phyloP scores from a whole-genome alignment of 2,888 invertebrate genomes.

The Lamellibrachia satsuma region DNA sequence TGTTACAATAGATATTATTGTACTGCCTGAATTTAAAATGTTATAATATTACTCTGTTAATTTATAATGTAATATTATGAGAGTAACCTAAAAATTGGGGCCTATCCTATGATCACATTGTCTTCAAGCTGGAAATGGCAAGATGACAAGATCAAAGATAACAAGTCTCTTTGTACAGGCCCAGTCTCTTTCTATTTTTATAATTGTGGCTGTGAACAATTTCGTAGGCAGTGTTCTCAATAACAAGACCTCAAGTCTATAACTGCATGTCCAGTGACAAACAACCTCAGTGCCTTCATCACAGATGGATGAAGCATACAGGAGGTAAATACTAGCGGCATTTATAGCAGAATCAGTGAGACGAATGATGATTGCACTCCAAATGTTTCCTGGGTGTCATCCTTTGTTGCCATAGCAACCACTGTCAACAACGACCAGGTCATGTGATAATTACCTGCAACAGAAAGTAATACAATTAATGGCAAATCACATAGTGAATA shows the following conservation, averaged over 20 bases:
- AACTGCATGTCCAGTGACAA: not conserved
- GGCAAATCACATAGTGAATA: not conserved
- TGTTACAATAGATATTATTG: not conserved
- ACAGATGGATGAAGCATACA: not conserved
- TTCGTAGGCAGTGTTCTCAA: not conserved
- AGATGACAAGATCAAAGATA: not conserved
- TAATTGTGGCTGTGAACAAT: not conserved
- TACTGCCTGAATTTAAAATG: not conserved
- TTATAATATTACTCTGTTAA: not conserved
- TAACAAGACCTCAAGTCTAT: not conserved
- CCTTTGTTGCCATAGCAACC: not conserved
- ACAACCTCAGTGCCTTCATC: not conserved
- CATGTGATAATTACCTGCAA: not conserved
- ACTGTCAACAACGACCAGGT: not conserved
- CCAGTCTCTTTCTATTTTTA: not conserved
- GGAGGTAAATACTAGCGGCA: not conserved
- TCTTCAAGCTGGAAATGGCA: not conserved
- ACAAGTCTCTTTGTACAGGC: not conserved
- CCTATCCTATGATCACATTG: not conserved
- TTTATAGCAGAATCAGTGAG: not conserved
- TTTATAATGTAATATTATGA: not conserved
- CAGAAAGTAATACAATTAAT: not conserved
- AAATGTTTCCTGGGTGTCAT: not conserved
- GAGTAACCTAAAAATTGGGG: not conserved
- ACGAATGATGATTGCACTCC: not conserved